Evolutionary conservation across 2,888 invertebrate species (phyloP).

Genomic region (Troides helena): DNA sequence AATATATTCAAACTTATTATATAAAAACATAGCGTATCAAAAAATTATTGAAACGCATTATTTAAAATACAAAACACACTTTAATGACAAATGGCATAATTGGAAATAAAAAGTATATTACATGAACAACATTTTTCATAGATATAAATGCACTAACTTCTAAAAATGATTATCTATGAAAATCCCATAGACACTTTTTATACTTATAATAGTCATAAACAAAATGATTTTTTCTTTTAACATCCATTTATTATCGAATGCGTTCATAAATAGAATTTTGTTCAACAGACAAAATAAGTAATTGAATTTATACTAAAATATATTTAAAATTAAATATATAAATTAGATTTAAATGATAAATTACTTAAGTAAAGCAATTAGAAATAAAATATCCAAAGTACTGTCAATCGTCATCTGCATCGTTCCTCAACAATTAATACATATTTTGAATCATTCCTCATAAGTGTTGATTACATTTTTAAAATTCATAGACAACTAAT

Average conservation of each 20-base stretch:
- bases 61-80: neutral
- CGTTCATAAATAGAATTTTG: slow-evolving; percentile 11
- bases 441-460: too few species aligned
- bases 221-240: slow-evolving; percentile 12
- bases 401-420: too few species aligned
- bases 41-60: neutral
- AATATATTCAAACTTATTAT: too few species aligned
- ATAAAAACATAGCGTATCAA: neutral
- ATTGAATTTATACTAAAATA: neutral
- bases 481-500: too few species aligned
- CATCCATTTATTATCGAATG: neutral
- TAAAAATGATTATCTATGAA: slow-evolving; percentile 17
- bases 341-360: too few species aligned
- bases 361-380: too few species aligned
- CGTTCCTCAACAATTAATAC: too few species aligned
- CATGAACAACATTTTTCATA: slow-evolving; percentile 15
- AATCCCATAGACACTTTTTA: slow-evolving; percentile 16
- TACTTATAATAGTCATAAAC: slow-evolving; percentile 13
- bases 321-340: neutral
- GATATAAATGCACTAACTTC: slow-evolving; percentile 25
- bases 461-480: too few species aligned
- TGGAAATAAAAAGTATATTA: slow-evolving; percentile 3
- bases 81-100: neutral
- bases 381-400: too few species aligned
- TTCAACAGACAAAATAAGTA: neutral